phyloP scores from a whole-genome alignment of 53 echinoderm and acorn worm species.

The Echinometra lucunter region DNA sequence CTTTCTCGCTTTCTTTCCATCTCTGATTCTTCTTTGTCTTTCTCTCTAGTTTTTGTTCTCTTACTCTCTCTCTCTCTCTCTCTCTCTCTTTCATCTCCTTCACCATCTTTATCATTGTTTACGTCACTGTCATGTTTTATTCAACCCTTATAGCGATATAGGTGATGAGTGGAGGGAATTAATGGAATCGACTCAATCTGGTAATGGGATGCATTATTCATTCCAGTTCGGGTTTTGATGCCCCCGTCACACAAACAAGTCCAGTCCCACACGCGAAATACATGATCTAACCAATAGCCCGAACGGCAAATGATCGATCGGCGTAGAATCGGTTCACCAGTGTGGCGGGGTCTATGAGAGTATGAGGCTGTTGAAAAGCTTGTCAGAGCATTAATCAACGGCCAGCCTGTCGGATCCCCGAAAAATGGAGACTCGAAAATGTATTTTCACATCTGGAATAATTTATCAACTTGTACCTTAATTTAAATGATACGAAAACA shows the following conservation, averaged over 20 bases:
- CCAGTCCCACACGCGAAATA: background rate
- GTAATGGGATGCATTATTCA: slow-evolving; percentile 24
- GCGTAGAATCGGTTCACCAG: too few relatives aligned
- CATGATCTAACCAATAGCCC: background rate
- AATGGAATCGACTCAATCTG: slow-evolving; percentile 42
- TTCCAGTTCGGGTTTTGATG: background rate
- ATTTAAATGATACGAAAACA: background rate
- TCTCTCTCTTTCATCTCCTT: background rate
- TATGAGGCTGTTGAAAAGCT: background rate
- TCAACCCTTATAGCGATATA: background rate
- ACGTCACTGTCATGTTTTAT: slow-evolving; percentile 22
- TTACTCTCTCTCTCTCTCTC: background rate
- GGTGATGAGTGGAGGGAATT: slow-evolving; percentile 45
- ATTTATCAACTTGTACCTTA: background rate
- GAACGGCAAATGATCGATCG: too few relatives aligned
- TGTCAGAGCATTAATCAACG: background rate
- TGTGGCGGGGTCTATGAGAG: background rate
- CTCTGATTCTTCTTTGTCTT: background rate
- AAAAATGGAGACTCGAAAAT: background rate
- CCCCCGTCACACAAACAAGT: background rate
- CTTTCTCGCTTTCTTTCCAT: background rate
- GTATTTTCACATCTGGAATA: background rate
- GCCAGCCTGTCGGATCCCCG: background rate
- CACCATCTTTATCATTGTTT: too few relatives aligned
- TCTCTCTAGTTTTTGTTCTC: background rate